Evolutionary conservation across 2,797 vertebrate genomes (phyloP), one percentile per base, ranked within the genome.

Genomic region (Microctenopoma stevenorrisi): DNA sequence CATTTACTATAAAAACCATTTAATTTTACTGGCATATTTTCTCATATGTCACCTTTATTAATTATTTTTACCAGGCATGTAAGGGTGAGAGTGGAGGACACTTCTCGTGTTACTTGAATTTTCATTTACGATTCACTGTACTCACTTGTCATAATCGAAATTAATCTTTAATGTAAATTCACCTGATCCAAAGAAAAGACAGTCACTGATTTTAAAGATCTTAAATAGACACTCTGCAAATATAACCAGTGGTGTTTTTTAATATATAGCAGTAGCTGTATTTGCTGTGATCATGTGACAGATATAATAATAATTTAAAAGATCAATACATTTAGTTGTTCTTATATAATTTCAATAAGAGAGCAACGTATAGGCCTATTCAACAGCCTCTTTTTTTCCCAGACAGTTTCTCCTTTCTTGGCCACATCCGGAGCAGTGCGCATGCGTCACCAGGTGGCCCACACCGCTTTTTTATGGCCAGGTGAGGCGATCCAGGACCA

Each of bases 381-480:
- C 48, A 30, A 46, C 51, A 61, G 0, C 48, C 50, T 71, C 50
- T 47, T 44, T 68, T 74, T 42, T 74, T 42, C 52, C 49, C 58
- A 75, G 56, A 60, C 72, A 53, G 43, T 66, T 48, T 75, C 73
- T 73, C 67, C 47, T 55, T 53, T 54, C 63, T 40, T 63, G 78
- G 77, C 86, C 91, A 95, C 94, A 94, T 93, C 91, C 89, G 91
- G 64, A 64, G 62, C 46, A 94, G 42, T 94, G 96, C 97, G 96
- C 97, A 98, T 96, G 97, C 97, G 96, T 94, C 78, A 80, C 91
- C 91, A 95, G 95, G 95, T 96, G 89, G 93, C 92, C 78, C 92
- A 89, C 91, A 92, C 89, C 89, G 93, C 91, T 95, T 95, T 96
- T 95, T 96, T 95, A 95, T 93, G 94, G 86, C 95, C 96, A 99